Evolutionary conservation across 2,113 vertebrate genomes (phyloP).

Genomic region (Gnathonemus longibarbis): DNA sequence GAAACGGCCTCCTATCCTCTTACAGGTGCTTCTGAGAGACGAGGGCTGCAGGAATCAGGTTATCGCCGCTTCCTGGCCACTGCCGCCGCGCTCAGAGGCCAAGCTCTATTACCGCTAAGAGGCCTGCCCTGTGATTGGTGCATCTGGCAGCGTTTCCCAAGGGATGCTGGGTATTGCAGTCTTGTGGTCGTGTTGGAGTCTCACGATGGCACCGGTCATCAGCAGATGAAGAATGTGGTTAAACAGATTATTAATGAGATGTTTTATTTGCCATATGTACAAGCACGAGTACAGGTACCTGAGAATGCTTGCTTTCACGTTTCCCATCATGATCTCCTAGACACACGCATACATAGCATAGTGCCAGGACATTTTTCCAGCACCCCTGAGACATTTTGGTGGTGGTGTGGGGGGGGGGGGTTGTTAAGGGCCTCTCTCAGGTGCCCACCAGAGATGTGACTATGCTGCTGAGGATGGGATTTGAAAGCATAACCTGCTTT

Average conservation of each 20-base stretch:
- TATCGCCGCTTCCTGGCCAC: background rate
- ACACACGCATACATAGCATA: background rate
- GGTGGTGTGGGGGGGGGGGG: too few species aligned
- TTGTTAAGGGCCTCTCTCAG: background rate
- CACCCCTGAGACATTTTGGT: background rate
- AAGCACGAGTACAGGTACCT: background rate
- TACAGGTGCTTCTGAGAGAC: background rate
- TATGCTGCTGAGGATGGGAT: background rate
- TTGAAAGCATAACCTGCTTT: background rate
- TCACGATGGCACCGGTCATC: background rate
- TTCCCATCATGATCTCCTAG: background rate
- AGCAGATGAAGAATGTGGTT: background rate
- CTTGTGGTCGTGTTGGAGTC: background rate
- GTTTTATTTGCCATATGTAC: background rate
- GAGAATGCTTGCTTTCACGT: background rate
- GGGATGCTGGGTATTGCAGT: background rate
- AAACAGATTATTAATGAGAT: background rate
- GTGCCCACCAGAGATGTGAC: background rate
- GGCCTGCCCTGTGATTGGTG: background rate
- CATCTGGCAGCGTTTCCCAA: background rate
- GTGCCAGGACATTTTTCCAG: background rate
- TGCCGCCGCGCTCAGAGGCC: background rate
- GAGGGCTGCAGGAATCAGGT: background rate
- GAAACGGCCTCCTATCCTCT: background rate
- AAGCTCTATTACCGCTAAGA: background rate